These are phyloP conservation scores for Urocyon cinereoargenteus DNA, from an alignment of 2,797 vertebrate genomes.

Conservation along the genomic window DNA sequence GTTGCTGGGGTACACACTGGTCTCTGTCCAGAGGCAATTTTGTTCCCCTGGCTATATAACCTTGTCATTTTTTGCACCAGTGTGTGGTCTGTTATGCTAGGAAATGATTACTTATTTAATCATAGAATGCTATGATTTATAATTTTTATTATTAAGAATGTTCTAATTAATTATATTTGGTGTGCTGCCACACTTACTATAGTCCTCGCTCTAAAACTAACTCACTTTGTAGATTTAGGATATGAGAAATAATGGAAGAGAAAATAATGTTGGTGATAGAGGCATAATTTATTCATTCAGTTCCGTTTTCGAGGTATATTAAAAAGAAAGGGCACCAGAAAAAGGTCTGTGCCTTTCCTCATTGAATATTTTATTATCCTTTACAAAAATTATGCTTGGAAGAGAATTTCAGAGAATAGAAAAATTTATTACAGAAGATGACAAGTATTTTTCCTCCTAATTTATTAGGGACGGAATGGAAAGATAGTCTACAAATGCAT, in stretches of 20 bases:
- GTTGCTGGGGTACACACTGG: too few relatives aligned
- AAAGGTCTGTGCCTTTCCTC: not conserved
- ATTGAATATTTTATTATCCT: not conserved
- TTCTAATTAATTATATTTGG: not conserved
- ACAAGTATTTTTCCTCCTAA: not conserved
- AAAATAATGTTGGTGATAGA: constrained; percentile 24
- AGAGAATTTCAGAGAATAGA: not conserved
- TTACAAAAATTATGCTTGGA: constrained; percentile 28
- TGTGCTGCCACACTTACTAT: not conserved
- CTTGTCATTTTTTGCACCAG: not conserved
- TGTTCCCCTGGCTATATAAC: not conserved
- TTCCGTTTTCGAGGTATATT: not conserved
- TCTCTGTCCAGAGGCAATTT: not conserved
- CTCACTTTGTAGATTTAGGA: not conserved
- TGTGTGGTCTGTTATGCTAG: not conserved
- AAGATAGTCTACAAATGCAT: not conserved
- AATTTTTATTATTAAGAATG: constrained; percentile 4
- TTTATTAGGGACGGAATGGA: not conserved
- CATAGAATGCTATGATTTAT: not conserved
- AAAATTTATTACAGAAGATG: not conserved
- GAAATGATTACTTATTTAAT: not conserved
- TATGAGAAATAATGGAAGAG: not conserved
- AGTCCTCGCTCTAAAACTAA: not conserved
- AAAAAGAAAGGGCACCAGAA: not conserved
- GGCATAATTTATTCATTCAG: not conserved